Evolutionary conservation across 1,140 invertebrate species (phyloP).

Genomic region (Caenorhabditis briggsae): DNA sequence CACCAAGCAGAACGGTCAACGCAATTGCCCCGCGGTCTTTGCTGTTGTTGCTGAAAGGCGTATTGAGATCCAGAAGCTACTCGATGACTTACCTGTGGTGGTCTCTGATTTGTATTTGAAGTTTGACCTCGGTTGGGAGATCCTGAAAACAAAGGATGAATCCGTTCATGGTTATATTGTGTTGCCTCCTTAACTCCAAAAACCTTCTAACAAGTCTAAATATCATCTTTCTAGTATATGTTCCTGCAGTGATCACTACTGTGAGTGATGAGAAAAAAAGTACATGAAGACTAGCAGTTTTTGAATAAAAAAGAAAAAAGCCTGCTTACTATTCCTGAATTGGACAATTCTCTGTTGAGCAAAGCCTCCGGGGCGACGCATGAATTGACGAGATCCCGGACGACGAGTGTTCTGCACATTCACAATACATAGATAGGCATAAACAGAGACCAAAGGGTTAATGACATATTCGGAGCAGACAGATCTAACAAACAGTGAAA

Average conservation of each 20-base stretch:
- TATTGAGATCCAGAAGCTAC: not conserved
- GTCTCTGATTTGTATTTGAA: not conserved
- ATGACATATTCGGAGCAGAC: not conserved
- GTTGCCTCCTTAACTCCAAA: not conserved
- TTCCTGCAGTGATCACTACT: not conserved
- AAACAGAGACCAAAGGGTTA: not conserved
- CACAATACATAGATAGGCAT: constrained; percentile 11
- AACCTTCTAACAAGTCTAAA: not conserved
- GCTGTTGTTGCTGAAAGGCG: not conserved
- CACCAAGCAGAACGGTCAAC: constrained; percentile 72
- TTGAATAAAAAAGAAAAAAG: not conserved
- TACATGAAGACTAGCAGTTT: too few species aligned
- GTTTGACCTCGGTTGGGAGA: not conserved
- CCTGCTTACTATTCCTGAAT: constrained; percentile 43
- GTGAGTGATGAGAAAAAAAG: not conserved
- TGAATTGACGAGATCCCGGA: constrained; percentile 38
- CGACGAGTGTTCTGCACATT: constrained; percentile 24
- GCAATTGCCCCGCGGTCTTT: constrained; percentile 37
- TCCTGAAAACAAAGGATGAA: not conserved
- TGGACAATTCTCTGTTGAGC: constrained; percentile 6
- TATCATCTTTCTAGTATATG: not conserved
- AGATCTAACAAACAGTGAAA: too few species aligned
- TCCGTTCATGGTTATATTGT: not conserved
- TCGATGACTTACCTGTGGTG: not conserved
- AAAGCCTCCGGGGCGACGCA: constrained; percentile 29